A percentile compares a stretch with the other conserved stretches of the same genome.
phyloP scores from a whole-genome alignment of 35 echinoderm and acorn worm species.

The Nesometra sesokonis region DNA sequence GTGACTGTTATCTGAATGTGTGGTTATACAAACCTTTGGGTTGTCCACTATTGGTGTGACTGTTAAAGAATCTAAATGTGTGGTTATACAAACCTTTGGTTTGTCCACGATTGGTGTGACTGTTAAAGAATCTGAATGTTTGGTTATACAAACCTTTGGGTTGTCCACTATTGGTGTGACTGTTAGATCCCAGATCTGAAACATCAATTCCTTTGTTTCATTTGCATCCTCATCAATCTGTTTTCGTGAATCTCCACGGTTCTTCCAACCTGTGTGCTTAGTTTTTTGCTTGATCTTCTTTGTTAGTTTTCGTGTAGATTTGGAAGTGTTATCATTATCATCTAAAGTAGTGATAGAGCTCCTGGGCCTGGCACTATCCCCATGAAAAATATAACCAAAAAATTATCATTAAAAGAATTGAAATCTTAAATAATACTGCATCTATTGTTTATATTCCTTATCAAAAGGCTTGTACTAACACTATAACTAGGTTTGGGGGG shows the following conservation, averaged over 20 bases:
- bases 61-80: too few relatives aligned
- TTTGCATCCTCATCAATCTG: neutral
- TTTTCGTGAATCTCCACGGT: neutral
- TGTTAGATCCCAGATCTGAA: conserved; percentile 67
- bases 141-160: conserved; percentile 51
- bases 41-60: too few relatives aligned
- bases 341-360: neutral
- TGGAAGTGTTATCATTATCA: neutral
- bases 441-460: too few relatives aligned
- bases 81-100: too few relatives aligned
- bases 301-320: neutral
- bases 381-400: neutral
- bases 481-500: too few relatives aligned
- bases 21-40: too few relatives aligned
- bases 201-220: conserved; percentile 45
- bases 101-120: too few relatives aligned
- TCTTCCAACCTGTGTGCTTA: neutral
- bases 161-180: conserved; percentile 81
- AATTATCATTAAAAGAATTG: neutral
- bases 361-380: neutral
- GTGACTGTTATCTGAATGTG: too few relatives aligned
- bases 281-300: neutral
- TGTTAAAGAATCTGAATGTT: too few relatives aligned
- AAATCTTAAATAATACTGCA: too few relatives aligned
- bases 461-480: too few relatives aligned